Evolutionary conservation across 1,140 invertebrate species (phyloP).

Genomic region (Heliconius eleuchia): DNA sequence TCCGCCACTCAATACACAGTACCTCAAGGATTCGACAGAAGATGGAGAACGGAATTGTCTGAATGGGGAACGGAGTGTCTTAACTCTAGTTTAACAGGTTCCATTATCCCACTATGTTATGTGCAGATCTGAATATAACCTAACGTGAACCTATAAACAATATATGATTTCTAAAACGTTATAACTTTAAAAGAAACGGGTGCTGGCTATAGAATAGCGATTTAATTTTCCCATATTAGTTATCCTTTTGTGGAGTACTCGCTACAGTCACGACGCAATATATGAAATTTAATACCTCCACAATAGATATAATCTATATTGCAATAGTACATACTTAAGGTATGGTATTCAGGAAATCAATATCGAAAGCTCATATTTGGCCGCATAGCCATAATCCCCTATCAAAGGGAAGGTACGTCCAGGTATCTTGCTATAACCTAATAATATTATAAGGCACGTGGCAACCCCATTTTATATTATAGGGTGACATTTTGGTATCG

Average conservation of each 20-base stretch:
- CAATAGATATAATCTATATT: slow-evolving; percentile 20
- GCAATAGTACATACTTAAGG: slow-evolving; percentile 14
- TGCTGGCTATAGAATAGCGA: neutral
- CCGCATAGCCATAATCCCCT: slow-evolving; percentile 50
- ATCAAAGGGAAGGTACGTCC: slow-evolving; percentile 50
- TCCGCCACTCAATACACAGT: too few relatives aligned
- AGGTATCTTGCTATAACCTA: slow-evolving; percentile 51
- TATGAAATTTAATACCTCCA: slow-evolving; percentile 7
- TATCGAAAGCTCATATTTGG: slow-evolving; percentile 50
- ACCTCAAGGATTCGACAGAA: too few relatives aligned
- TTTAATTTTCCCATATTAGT: neutral
- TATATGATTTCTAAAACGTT: neutral
- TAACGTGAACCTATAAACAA: too few relatives aligned
- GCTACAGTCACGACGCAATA: neutral
- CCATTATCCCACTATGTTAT: too few relatives aligned
- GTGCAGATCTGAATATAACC: too few relatives aligned
- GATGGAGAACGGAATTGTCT: too few relatives aligned
- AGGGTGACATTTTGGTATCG: slow-evolving; percentile 19
- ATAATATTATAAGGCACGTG: slow-evolving; percentile 52
- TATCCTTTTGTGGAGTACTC: neutral
- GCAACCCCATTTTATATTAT: slow-evolving; percentile 22
- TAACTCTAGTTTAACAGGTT: too few relatives aligned
- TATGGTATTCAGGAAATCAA: slow-evolving; percentile 50
- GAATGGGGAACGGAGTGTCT: too few relatives aligned
- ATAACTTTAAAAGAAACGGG: neutral